These are phyloP conservation scores for Aramus guarauna DNA, from an alignment of 2,113 vertebrate genomes.

Conservation along the genomic window DNA sequence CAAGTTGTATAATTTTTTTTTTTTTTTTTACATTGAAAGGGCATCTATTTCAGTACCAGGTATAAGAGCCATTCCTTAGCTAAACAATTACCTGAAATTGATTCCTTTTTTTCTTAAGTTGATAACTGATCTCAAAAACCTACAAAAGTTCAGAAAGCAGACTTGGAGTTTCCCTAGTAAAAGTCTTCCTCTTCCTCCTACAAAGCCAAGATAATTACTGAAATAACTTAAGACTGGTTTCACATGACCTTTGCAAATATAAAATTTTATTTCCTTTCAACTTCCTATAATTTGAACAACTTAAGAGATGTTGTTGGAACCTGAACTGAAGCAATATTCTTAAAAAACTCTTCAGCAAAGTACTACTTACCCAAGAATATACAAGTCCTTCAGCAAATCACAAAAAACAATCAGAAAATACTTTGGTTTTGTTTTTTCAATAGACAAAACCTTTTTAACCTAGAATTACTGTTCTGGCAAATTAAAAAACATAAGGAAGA, in stretches of 20 bases:
- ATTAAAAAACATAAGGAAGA: not conserved
- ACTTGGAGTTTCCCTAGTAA: not conserved
- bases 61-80: not conserved
- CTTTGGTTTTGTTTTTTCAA: not conserved
- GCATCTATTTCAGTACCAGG: not conserved
- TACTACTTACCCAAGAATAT: not conserved
- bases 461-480: not conserved
- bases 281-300: not conserved
- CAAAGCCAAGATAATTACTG: not conserved
- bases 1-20: not conserved
- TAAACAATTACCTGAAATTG: not conserved
- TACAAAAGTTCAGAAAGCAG: not conserved
- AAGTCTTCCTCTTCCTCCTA: not conserved
- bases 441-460: not conserved
- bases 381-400: not conserved
- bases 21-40: not conserved
- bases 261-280: not conserved
- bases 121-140: not conserved
- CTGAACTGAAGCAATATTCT: not conserved
- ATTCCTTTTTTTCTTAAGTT: not conserved
- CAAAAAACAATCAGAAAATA: not conserved
- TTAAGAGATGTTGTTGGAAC: not conserved
- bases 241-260: not conserved
- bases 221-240: not conserved
- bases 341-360: not conserved